Evolutionary conservation across 1,140 invertebrate species (phyloP).

Genomic region (Lepidurus packardi): DNA sequence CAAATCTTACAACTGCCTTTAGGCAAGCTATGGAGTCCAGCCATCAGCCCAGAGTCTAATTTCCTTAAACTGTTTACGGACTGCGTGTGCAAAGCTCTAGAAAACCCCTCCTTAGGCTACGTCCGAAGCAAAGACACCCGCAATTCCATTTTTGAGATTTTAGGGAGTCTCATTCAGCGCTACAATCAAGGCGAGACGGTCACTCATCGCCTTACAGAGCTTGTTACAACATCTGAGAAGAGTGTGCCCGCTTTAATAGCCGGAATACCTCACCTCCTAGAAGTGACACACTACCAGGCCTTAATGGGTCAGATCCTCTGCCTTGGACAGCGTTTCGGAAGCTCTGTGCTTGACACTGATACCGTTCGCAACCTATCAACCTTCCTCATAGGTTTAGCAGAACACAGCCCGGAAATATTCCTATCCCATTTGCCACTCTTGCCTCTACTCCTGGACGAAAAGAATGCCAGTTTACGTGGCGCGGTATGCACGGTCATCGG

Average conservation of each 20-base stretch:
- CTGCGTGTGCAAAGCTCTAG: conserved; percentile 68
- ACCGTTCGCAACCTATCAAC: conserved; percentile 57
- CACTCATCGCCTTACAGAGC: conserved; percentile 60
- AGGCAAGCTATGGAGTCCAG: conserved; percentile 69
- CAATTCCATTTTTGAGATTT: conserved; percentile 66
- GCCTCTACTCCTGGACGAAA: conserved; percentile 52
- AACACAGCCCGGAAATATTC: conserved; percentile 57
- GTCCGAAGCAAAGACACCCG: conserved; percentile 58
- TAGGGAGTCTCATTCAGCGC: conserved; percentile 71
- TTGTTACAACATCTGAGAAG: conserved; percentile 67
- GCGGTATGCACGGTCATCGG: conserved; percentile 72
- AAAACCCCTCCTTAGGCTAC: conserved; percentile 53
- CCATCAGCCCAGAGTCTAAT: conserved; percentile 66
- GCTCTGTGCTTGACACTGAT: conserved; percentile 46
- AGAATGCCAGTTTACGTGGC: conserved; percentile 72
- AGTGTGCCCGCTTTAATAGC: conserved; percentile 59
- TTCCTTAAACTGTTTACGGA: conserved; percentile 67
- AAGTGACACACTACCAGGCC: conserved; percentile 55
- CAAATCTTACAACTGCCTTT: conserved; percentile 61
- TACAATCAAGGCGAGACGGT: conserved; percentile 69
- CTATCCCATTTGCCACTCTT: conserved; percentile 56
- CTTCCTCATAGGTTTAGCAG: conserved; percentile 64
- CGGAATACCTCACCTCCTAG: conserved; percentile 59
- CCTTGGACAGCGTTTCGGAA: conserved; percentile 57
- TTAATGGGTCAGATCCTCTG: conserved; percentile 64